Evolutionary conservation across 2,888 invertebrate genomes (phyloP).

Genomic region (Desoria tigrina): DNA sequence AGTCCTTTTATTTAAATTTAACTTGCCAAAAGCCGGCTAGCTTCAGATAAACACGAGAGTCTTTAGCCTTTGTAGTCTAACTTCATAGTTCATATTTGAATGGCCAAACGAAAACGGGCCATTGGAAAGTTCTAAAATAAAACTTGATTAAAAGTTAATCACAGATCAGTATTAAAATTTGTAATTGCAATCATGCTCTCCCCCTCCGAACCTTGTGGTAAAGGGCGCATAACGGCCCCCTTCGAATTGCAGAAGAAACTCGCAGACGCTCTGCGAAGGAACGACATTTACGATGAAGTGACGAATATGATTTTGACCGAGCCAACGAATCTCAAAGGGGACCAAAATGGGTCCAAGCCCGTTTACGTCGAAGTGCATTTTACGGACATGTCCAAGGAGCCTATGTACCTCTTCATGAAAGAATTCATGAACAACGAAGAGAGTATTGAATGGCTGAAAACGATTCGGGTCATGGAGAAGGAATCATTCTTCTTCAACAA

Average conservation of each 20-base stretch:
- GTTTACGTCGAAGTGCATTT: conserved; percentile 27
- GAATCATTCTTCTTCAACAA: conserved; percentile 27
- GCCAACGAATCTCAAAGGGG: conserved; percentile 20
- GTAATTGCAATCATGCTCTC: no score
- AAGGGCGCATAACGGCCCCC: neutral
- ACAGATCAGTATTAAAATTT: no score
- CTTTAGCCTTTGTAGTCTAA: no score
- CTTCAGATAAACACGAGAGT: no score
- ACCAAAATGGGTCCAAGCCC: conserved; percentile 21
- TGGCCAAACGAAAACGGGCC: no score
- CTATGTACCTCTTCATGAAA: conserved; percentile 33
- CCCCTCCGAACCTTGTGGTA: no score
- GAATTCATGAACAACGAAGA: conserved; percentile 6
- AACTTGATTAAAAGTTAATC: no score
- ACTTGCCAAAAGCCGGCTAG: no score
- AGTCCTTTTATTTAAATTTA: no score
- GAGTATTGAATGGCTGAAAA: conserved; percentile 1
- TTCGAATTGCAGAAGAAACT: conserved; percentile 56
- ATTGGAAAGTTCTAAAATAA: no score
- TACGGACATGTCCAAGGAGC: conserved; percentile 5
- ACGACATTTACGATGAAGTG: conserved; percentile 25
- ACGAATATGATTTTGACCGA: conserved; percentile 8
- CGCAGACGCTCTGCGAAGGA: conserved; percentile 4
- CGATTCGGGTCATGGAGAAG: conserved; percentile 29
- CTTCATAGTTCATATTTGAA: no score